Percentiles rank a stretch among this genome's conserved stretches.
phyloP scores from a whole-genome alignment of 2,797 vertebrate species.

The Australoheros facetus region DNA sequence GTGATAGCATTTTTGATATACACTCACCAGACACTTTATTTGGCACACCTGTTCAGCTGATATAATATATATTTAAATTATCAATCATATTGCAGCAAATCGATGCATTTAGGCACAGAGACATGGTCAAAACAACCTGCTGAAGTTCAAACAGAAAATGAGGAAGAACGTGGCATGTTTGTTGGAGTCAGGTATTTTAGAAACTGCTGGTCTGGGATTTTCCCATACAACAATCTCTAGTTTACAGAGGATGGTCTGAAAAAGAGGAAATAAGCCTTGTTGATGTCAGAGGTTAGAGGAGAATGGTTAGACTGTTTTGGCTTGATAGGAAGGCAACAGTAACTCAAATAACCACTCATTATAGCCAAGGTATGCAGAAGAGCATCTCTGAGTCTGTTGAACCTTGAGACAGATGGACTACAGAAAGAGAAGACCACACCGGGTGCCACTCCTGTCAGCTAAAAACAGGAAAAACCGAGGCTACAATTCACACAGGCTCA shows the following conservation, averaged over 20 bases:
- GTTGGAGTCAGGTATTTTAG: not conserved
- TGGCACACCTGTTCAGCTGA: too few species aligned
- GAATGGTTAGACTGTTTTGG: not conserved
- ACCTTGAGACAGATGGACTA: not conserved
- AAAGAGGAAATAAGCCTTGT: not conserved
- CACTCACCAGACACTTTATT: too few species aligned
- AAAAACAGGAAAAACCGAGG: not conserved
- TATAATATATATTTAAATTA: not conserved
- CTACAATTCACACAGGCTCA: not conserved
- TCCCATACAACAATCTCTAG: not conserved
- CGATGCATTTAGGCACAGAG: not conserved
- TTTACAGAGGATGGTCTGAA: not conserved
- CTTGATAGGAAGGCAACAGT: not conserved
- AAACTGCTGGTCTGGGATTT: not conserved
- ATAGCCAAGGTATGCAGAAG: not conserved
- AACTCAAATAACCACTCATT: not conserved
- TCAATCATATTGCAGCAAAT: not conserved
- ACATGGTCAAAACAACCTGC: not conserved
- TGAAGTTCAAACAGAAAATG: not conserved
- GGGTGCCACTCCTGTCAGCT: not conserved
- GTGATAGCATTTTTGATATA: too few species aligned
- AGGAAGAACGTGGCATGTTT: not conserved
- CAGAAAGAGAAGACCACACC: not conserved
- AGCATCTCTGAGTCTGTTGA: not conserved
- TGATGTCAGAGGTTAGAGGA: not conserved